A percentile compares a stretch with the other conserved stretches of the same genome.
These are phyloP conservation scores for Pseudoips prasinana DNA, from an alignment of 2,888 invertebrate genomes.

Conservation along the genomic window DNA sequence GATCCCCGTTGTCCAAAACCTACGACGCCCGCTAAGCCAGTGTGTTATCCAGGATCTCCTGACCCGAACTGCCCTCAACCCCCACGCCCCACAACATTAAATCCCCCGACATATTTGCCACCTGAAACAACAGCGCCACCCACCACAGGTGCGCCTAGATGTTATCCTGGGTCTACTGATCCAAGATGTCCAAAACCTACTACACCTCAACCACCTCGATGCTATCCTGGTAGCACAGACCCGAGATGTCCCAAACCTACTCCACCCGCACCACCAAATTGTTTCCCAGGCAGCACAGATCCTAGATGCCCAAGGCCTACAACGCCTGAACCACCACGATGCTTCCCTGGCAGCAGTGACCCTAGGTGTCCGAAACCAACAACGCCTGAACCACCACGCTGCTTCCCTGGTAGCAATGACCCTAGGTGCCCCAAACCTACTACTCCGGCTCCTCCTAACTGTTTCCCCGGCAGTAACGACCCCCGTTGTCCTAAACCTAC, in stretches of 20 bases:
- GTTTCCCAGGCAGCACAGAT: constrained; percentile 36
- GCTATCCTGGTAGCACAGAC: constrained; percentile 44
- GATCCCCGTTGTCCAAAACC: constrained; percentile 3
- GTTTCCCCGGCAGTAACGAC: constrained; percentile 40
- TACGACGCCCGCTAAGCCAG: not conserved
- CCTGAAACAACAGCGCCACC: constrained; percentile 15
- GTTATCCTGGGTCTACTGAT: constrained; percentile 37
- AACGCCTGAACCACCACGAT: constrained; percentile 24
- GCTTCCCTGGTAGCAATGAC: constrained; percentile 34
- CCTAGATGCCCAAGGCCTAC: constrained; percentile 24
- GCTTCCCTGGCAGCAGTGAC: constrained; percentile 24
- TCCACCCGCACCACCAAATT: constrained; percentile 21
- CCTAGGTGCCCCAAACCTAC: constrained; percentile 36
- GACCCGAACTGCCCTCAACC: constrained; percentile 30
- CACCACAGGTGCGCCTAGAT: constrained; percentile 33
- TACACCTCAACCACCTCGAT: constrained; percentile 26
- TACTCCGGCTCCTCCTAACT: constrained; percentile 38
- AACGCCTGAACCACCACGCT: constrained; percentile 24
- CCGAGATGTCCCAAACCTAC: constrained; percentile 33
- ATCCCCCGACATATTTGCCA: constrained; percentile 5
- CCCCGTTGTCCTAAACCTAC: constrained; percentile 37
- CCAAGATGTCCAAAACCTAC: constrained; percentile 50
- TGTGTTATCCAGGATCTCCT: constrained; percentile 5
- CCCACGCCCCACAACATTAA: constrained; percentile 28
- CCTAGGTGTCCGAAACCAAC: constrained; percentile 37